Base-by-base conservation (phyloP, 64 coral and sea anemone species). In the Cladopsammia gracilis region DNA sequence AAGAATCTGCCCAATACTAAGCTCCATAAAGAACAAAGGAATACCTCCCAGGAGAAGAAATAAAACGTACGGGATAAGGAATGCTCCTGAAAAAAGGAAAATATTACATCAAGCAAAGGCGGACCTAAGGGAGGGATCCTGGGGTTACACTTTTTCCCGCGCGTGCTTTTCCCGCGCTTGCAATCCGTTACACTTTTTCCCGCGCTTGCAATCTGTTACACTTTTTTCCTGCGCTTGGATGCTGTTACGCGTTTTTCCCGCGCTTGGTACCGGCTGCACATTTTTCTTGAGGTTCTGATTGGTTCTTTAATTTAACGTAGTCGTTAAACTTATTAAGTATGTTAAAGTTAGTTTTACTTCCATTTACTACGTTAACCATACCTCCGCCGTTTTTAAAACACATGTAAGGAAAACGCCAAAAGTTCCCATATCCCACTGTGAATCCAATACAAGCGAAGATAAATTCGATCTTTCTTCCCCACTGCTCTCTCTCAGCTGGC, bases 11-110 rank as follows among this genome's bases (percentile, higher is more conserved):
- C 95, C 95, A 45, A 96, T 52, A 57, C 85, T 83, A 10, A 96
- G 95, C 46, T 96, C 95, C 90, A 96, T 88, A 58, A 96, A 96
- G 49, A 96, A 93, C 61, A 96, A 66, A 0, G 95, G 95, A 52
- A 96, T 64, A 76, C 95, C 95, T 51, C 90, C 85, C 54, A 96
- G 83, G 84, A 88, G 49, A 62, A 96, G 71, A 25, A 93, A 96
- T 3, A 75, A 57, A 49, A 93, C 23, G 23, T 96, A 96, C 18
- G 95, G 95, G 76, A 96, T 85, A n/a, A 96, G 86, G 83, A 96
- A 96, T 2, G 95, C 95, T 45, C 95, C 95, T 96, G 52, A 20
- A 34, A 81, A 53, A 67, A 5, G 48, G 15, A 86, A 47, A 68
- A 13, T 12, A 43, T 72, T 14, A 34, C 34, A 34, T 34, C 0